Evolutionary conservation across 2,888 invertebrate species (phyloP), one percentile per base, ranked within the genome.

Genomic region (Drosophila anceps): DNA sequence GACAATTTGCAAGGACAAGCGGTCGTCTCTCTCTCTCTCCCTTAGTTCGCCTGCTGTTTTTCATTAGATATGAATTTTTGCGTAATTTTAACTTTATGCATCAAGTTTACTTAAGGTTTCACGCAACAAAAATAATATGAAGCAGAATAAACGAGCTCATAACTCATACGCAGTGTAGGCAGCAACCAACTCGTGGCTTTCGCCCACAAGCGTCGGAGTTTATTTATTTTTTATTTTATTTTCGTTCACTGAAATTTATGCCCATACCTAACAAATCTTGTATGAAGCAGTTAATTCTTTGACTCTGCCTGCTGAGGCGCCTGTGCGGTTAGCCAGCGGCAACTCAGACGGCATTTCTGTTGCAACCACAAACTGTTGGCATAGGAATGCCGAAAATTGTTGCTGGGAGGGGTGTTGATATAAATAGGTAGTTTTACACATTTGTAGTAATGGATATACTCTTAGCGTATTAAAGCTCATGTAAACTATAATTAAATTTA

Each of bases 211-310:
- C n/a, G 53, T 27, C 58, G 62, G 18, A 53, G 37, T 48, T 66
- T 65, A 41, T 53, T 66, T 44, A 54, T 58, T 51, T 39, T n/a
- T 8, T 39, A 3, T 39, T 41, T 61, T 53, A 37, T 51, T 62
- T 51, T 50, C 59, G 48, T 41, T 29, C 27, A 39, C 43, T 54
- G 18, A 20, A 20, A 13, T 27, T 63, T 59, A 35, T 64, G 60
- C 59, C 68, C 69, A 68, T 71, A 69, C 72, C 70, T 58, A 64
- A 81, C 88, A 85, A 85, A 79, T 84, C 87, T 69, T 69, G 58
- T 48, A 66, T 69, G 81, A 69, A 79, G 66, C 85, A 85, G 79
- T 82, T 84, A 79, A 84, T 84, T 82, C 48, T 31, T 54, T 61
- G 57, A 61, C 61, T 57, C 44, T 53, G 55, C 35, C 44, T 61